These are phyloP conservation scores for Luperina testacea DNA, from an alignment of 2,888 invertebrate species.

Conservation along the genomic window DNA sequence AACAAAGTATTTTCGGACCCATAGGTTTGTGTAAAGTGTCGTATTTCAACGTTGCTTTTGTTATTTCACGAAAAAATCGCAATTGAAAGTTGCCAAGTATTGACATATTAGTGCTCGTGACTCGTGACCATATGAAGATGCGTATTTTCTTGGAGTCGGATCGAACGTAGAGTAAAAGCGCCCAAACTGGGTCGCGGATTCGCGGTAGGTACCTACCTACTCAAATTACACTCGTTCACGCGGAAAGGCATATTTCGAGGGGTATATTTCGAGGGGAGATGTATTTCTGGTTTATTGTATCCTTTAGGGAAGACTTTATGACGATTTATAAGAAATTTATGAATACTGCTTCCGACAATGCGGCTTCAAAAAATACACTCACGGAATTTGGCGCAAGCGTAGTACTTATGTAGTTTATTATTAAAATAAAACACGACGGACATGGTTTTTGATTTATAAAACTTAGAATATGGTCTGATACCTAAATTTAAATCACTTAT, in stretches of 20 bases:
- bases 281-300: background rate
- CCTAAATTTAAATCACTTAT: background rate
- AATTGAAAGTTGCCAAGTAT: too few species aligned
- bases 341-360: background rate
- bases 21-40: too few species aligned
- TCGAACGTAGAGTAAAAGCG: background rate
- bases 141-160: background rate
- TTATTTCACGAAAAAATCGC: too few species aligned
- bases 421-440: too few species aligned
- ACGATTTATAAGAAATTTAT: background rate
- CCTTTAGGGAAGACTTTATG: background rate
- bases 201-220: too few species aligned
- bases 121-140: too few species aligned
- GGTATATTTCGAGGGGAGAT: background rate
- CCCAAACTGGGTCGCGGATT: background rate
- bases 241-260: background rate
- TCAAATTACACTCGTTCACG: background rate
- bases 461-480: background rate
- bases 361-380: background rate
- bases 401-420: background rate
- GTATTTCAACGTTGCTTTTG: too few species aligned
- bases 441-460: background rate
- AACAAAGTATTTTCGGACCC: too few species aligned
- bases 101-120: too few species aligned
- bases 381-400: background rate